phyloP scores from a whole-genome alignment of 2,888 invertebrate species.

The Cyclophora punctaria region DNA sequence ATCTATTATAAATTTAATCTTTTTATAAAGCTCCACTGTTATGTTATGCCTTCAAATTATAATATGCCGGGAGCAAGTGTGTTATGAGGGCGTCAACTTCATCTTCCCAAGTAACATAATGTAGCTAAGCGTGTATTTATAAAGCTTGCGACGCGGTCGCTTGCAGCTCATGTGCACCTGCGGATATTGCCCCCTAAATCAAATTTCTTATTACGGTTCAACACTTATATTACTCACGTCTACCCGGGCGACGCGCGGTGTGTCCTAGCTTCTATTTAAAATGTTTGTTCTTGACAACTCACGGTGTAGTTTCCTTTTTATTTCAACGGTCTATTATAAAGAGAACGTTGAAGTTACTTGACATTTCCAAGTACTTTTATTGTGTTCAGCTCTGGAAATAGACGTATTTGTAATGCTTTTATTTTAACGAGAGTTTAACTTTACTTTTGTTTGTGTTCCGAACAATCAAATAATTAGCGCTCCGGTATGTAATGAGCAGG shows the following conservation, averaged over 20 bases:
- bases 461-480: constrained; percentile 47
- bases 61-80: constrained; percentile 30
- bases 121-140: constrained; percentile 27
- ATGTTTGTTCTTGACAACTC: constrained; percentile 15
- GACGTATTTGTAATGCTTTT: constrained; percentile 8
- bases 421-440: constrained; percentile 1
- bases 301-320: constrained; percentile 7
- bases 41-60: constrained; percentile 21
- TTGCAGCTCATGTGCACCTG: constrained; percentile 56
- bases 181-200: constrained; percentile 66
- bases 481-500: constrained; percentile 35
- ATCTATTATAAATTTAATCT: too few relatives aligned
- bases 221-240: constrained; percentile 38
- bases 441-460: constrained; percentile 6
- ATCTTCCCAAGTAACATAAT: constrained; percentile 24
- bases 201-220: constrained; percentile 59
- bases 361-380: constrained; percentile 4
- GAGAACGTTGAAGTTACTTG: constrained; percentile 4
- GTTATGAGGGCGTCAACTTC: constrained; percentile 35
- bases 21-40: too few relatives aligned
- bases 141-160: constrained; percentile 23
- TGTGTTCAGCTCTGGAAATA: constrained; percentile 2
- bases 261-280: constrained; percentile 11
- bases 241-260: constrained; percentile 16
- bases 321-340: constrained; percentile 6